Evolutionary conservation across 2,797 vertebrate species (phyloP), one percentile per base, ranked within the genome.

Genomic region (Hafferia zeledoni): DNA sequence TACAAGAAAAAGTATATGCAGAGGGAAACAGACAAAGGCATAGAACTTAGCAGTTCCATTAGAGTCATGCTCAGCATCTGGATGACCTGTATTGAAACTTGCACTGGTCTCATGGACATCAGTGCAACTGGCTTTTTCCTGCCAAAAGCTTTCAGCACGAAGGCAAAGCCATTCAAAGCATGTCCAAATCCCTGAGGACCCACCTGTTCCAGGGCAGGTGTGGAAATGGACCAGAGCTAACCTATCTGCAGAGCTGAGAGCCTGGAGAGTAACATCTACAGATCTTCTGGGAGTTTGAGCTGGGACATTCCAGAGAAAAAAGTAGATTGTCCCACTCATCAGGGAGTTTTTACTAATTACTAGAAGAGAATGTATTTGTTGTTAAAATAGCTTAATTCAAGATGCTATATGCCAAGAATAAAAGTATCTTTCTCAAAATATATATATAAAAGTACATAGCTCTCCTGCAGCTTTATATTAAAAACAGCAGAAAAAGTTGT

Each of bases 171-270:
- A n/a, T 59, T 64, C 33, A 80, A 56, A 80, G 11, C 27, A 46
- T 2, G 1, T 35, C 50, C 67, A 76, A 43, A 75, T 4, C 49
- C 27, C 79, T 85, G 52, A 39, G 6, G 16, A 44, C 28, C 4
- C 37, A 39, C 8, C 30, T 23, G 35, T 50, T 70, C 41, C 43
- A 77, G 37, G 13, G 15, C 17, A 47, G 47, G 17, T 70, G 31
- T 47, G 35, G 52, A 57, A 78, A 63, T 22, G 22, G 33, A 41
- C 28, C 1, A 2, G 53, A 75, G 50, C 49, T 65, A 37, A 44
- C 13, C 22, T 37, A 47, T 20, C 35, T 67, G 12, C 0, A 0
- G 30, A 30, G 11, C 24, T 75, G 41, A 76, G n/a, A 68, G 13
- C 12, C 30, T 50, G 27, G 14, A 28, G 18, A 84, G 24, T 61